Evolutionary conservation across 2,113 vertebrate genomes (phyloP), one percentile per base, ranked within the genome.

Genomic region (Tricholaema leucomelas): DNA sequence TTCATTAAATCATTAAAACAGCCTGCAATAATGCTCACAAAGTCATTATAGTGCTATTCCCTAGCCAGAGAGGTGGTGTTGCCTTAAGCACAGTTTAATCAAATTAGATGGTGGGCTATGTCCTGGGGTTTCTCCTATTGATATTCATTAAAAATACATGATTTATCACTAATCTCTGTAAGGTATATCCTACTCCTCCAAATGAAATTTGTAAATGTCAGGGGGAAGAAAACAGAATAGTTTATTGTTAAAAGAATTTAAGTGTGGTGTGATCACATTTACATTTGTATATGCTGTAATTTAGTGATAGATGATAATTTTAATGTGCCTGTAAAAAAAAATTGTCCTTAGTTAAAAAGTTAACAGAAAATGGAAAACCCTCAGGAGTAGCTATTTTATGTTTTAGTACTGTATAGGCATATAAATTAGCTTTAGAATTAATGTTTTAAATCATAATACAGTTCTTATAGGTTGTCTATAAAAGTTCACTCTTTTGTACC

Each of bases 101-200:
- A 98, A 98, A 98, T 99, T 98, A 98, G 98, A 98, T 97, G 97
- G 98, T 98, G 96, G 97, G 98, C 97, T 98, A 98, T 98, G 98
- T 98, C 98, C 98, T 98, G 98, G 98, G 98, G 98, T 98, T 98
- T 98, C 97, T 98, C 96, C 98, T 98, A 98, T 98, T 98, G 98
- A 98, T 98, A 98, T 98, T 98, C 98, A 99, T 99, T 98, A 98
- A 98, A 99, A 99, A 98, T 98, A 98, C 98, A 98, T 98, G 98
- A 98, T 98, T 98, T 98, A 98, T 99, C 98, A 98, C 98, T 98
- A 97, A 98, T 98, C 98, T 98, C 97, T 98, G 96, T 94, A 97
- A 98, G 97, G 97, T 98, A 98, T 98, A 97, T 96, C 97, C 97
- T 96, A 91, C 96, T 98, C 96, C 96, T 97, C 96, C 97, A 97